phyloP scores from a whole-genome alignment of 2,113 vertebrate species.

The Coptodon rendalli region DNA sequence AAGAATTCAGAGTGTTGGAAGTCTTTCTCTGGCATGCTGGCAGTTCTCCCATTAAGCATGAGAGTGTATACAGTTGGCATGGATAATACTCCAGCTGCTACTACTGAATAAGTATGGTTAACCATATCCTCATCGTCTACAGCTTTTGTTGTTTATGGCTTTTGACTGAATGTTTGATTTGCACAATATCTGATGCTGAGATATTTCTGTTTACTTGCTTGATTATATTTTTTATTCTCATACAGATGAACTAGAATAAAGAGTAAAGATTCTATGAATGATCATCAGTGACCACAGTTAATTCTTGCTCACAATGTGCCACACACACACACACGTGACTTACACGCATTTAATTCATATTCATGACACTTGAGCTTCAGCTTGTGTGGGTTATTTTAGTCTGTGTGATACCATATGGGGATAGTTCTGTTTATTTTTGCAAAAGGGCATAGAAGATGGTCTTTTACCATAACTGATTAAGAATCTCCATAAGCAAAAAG shows the following conservation, averaged over 20 bases:
- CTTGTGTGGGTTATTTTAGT: background rate
- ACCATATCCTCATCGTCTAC: background rate
- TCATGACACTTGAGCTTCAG: background rate
- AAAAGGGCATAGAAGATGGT: background rate
- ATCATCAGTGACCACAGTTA: background rate
- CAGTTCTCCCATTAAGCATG: slow-evolving; percentile 3
- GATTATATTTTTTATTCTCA: slow-evolving; percentile 2
- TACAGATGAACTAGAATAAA: slow-evolving; percentile 38
- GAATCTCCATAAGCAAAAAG: background rate
- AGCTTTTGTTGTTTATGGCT: background rate
- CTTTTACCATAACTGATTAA: background rate
- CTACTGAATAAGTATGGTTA: background rate
- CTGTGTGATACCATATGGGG: background rate
- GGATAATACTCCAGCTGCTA: background rate
- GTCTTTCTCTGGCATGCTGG: background rate
- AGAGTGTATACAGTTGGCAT: background rate
- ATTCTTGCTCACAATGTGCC: background rate
- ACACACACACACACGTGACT: background rate
- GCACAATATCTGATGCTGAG: background rate
- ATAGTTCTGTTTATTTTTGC: background rate
- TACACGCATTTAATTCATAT: background rate
- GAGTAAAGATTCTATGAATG: slow-evolving; percentile 8
- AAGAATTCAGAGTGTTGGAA: background rate
- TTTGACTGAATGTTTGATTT: slow-evolving; percentile 6
- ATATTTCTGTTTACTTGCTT: slow-evolving; percentile 21